phyloP scores from a whole-genome alignment of 2,888 invertebrate species.

The Cephus rjabovi region DNA sequence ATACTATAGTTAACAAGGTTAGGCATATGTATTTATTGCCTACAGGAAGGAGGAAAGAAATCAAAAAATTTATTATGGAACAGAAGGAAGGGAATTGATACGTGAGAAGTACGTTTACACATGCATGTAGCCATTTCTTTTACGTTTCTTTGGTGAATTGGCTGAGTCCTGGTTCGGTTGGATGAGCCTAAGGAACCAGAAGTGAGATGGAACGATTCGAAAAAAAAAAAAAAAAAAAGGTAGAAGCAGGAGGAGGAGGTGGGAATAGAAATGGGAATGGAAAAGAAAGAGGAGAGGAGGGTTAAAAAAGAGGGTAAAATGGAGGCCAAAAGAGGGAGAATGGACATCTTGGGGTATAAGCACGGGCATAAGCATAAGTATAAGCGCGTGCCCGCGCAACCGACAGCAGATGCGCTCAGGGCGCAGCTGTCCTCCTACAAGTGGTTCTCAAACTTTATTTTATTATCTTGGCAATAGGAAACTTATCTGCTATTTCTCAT shows the following conservation, averaged over 20 bases:
- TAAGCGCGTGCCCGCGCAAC: slow-evolving; percentile 63
- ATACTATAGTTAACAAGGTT: background rate
- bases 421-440: slow-evolving; percentile 65
- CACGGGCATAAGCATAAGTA: slow-evolving; percentile 46
- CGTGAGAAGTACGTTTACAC: background rate
- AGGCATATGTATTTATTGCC: background rate
- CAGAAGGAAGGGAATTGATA: background rate
- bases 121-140: background rate
- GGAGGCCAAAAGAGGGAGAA: slow-evolving; percentile 8
- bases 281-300: slow-evolving; percentile 16
- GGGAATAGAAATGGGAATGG: slow-evolving; percentile 18
- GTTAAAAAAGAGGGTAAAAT: slow-evolving; percentile 2
- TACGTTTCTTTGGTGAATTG: background rate
- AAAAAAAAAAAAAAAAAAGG: background rate
- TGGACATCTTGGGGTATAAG: slow-evolving; percentile 10
- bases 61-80: background rate
- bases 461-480: background rate
- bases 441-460: slow-evolving; percentile 64
- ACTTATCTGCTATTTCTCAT: background rate
- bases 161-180: background rate
- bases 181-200: background rate
- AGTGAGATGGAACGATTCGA: background rate
- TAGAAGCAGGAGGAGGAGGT: background rate
- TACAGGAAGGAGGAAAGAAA: background rate
- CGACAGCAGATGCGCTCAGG: slow-evolving; percentile 62